Evolutionary conservation across 1,140 invertebrate species (phyloP), one percentile per base, ranked within the genome.

Genomic region (Adelges cooleyi): DNA sequence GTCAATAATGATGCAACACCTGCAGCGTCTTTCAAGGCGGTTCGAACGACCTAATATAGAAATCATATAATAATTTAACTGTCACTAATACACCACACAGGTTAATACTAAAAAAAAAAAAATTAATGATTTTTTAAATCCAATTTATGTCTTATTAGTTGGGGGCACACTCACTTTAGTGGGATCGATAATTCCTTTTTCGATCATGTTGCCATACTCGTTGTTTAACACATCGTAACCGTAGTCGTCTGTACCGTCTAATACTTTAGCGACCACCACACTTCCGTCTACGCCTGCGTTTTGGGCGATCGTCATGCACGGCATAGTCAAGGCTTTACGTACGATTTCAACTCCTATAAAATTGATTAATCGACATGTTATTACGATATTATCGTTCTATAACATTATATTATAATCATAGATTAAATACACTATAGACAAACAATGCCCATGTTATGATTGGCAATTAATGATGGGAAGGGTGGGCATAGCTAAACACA

Each of bases 271-370:
- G 11, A 98, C 94, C 46, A 98, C 90, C 15, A 92, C 81, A 65
- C 91, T 86, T n/a, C 92, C 91, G 77, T 99, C 95, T 49, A 98
- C 87, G 40, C 97, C 97, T 65, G 96, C 95, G 76, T 99, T 99
- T 66, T 86, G 81, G 15, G 95, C 93, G 72, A 99, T 99, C 11
- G 92, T 95, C 76, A 89, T 84, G 76, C 92, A 95, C 1, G 97
- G 97, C 80, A 95, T 90, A 70, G 86, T 84, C 20, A 99, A 76
- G 6, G 96, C 89, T 72, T 92, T 92, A 52, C 85, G 84, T 0
- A 99, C 85, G 70, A 99, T 98, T 68, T 95, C 87, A 70, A 99
- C 85, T 68, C 90, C 88, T 81, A 70, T 17, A 72, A 73, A 66
- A 67, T 56, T n/a, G n/a, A n/a, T n/a, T n/a, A n/a, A n/a, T n/a